Evolutionary conservation across 1,140 invertebrate species (phyloP).

Genomic region (Drosophila ironensis): DNA sequence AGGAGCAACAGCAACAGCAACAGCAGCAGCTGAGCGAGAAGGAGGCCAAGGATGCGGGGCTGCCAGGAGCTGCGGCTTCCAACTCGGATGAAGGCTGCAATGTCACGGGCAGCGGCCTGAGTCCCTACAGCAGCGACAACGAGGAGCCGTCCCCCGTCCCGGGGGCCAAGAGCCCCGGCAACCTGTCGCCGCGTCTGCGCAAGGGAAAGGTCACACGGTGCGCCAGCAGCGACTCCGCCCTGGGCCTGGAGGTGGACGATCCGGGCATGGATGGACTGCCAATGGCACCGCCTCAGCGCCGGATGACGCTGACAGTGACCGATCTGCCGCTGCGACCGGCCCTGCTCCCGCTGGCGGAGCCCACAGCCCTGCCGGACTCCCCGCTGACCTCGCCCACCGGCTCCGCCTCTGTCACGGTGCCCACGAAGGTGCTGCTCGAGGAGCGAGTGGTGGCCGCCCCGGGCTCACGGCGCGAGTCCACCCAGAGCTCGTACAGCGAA

Average conservation of each 20-base stretch:
- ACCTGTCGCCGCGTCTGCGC: neutral
- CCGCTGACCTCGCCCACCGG: slow-evolving; percentile 54
- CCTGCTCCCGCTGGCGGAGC: slow-evolving; percentile 71
- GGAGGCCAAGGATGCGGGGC: neutral
- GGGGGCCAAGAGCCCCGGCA: slow-evolving; percentile 1
- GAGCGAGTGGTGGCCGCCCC: slow-evolving; percentile 67
- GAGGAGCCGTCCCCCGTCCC: slow-evolving; percentile 27
- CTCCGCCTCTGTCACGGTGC: slow-evolving; percentile 28
- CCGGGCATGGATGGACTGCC: slow-evolving; percentile 21
- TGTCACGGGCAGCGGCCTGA: slow-evolving; percentile 50
- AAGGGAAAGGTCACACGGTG: slow-evolving; percentile 76
- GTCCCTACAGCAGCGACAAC: slow-evolving; percentile 74
- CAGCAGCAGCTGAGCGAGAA: slow-evolving; percentile 7
- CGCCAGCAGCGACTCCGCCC: slow-evolving; percentile 76
- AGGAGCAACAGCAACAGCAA: slow-evolving; percentile 28
- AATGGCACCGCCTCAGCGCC: slow-evolving; percentile 38
- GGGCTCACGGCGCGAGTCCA: slow-evolving; percentile 71
- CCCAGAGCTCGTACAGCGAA: slow-evolving; percentile 71
- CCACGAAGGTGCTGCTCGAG: slow-evolving; percentile 77
- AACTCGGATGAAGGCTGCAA: slow-evolving; percentile 79
- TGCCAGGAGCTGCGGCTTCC: slow-evolving; percentile 38
- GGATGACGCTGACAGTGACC: slow-evolving; percentile 76
- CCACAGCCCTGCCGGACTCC: slow-evolving; percentile 72
- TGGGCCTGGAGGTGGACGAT: slow-evolving; percentile 77
- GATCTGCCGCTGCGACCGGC: slow-evolving; percentile 76